These are phyloP conservation scores for Mesocentrotus franciscanus DNA, from an alignment of 53 echinoderm and acorn worm genomes.

Conservation along the genomic window DNA sequence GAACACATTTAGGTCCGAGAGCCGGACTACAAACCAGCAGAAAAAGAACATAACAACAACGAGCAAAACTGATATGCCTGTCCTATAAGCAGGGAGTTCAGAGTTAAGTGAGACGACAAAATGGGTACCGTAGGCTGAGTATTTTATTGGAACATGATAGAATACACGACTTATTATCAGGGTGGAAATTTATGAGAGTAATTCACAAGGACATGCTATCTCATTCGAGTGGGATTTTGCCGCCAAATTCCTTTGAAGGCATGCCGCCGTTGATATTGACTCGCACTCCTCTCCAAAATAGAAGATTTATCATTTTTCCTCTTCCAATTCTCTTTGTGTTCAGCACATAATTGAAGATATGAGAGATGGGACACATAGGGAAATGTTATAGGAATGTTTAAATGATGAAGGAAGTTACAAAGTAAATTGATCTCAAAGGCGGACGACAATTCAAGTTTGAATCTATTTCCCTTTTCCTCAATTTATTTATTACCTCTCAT, in stretches of 20 bases:
- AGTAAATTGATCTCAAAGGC: not conserved
- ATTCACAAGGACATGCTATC: constrained; percentile 48
- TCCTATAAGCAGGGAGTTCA: not conserved
- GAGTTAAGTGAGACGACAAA: not conserved
- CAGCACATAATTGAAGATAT: not conserved
- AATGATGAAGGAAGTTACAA: not conserved
- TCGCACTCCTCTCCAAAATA: not conserved
- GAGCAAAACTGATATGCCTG: not conserved
- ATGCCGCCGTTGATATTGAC: constrained; percentile 49
- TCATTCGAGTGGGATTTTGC: constrained; percentile 16
- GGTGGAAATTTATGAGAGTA: constrained; percentile 58
- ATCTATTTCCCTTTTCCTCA: not conserved
- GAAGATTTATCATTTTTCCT: constrained; percentile 35
- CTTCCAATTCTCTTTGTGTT: constrained; percentile 12
- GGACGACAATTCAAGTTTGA: not conserved
- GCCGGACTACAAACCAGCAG: not conserved
- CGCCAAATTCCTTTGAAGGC: constrained; percentile 32
- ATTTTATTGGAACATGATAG: constrained; percentile 56
- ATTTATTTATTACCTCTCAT: not conserved
- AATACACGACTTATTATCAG: constrained; percentile 56
- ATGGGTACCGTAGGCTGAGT: not conserved
- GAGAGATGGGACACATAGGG: not conserved
- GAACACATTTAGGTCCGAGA: constrained; percentile 37
- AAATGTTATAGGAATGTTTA: not conserved
- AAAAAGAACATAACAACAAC: constrained; percentile 1